Base-by-base conservation (phyloP, 2,888 invertebrate genomes). In the Drosophila differens region DNA sequence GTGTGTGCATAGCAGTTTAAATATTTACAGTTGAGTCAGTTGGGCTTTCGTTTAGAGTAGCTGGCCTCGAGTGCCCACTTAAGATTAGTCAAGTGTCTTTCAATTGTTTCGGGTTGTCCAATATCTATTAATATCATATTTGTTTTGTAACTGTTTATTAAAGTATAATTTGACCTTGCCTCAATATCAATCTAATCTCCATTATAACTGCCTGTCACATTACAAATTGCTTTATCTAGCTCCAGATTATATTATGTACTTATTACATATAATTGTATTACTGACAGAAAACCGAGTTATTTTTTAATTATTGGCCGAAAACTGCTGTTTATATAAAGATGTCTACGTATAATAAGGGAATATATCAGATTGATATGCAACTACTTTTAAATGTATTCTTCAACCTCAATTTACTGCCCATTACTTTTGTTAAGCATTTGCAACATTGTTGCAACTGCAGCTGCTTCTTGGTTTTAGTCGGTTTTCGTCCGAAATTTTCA, bases 11-110 rank as follows among this genome's bases (percentile, higher is more conserved):
- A 28, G 37, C n/a, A 39, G 67, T 41, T 58, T 72, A 63, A 70
- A 67, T 64, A 80, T 73, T 70, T 64, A 76, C 62, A 68, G 30
- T 47, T 37, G 74, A 61, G 37, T 66, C 70, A 47, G 47, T 30
- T 58, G 44, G 60, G 68, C 53, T 61, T 58, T 57, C 70, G 66
- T 53, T 39, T 25, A n/a, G 44, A 74, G 65, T 51, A 51, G 65
- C 22, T 44, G 72, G 30, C 59, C n/a, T 65, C 28, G 19, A 74
- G 65, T 70, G 51, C 12, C 63, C 65, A 71, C 71, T 67, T 53
- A 32, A 75, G 39, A 63, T 33, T 37, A 32, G 41, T 63, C 65
- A 60, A 78, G 71, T 52, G 44, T n/a, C 47, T 52, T 57, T 55
- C 44, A 12, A 54, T 51, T 64, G 39, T 58, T 51, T 55, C 65